Evolutionary conservation across 2,797 vertebrate species (phyloP).

Genomic region (Leptoclinus maculatus): DNA sequence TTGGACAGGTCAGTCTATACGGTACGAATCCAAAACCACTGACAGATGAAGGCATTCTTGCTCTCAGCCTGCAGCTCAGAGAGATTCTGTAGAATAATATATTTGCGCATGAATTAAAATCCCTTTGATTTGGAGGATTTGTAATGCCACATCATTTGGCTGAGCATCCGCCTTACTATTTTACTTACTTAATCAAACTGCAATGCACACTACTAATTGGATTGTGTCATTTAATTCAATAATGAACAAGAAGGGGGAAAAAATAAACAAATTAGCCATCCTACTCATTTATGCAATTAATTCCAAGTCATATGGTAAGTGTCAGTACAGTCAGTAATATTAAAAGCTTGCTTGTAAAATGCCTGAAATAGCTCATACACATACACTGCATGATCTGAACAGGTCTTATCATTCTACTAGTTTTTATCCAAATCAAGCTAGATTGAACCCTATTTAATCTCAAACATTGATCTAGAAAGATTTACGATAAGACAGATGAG

Average conservation of each 20-base stretch:
- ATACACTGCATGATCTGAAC: neutral
- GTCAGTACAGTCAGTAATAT: slow-evolving; percentile 51
- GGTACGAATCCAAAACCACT: neutral
- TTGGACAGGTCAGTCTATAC: slow-evolving; percentile 18
- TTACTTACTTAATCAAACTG: slow-evolving; percentile 79
- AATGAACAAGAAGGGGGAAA: slow-evolving; percentile 65
- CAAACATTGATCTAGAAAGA: slow-evolving; percentile 20
- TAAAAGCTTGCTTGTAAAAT: slow-evolving; percentile 47
- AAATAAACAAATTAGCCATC: slow-evolving; percentile 75
- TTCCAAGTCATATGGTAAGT: slow-evolving; percentile 67
- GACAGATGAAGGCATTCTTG: slow-evolving; percentile 16
- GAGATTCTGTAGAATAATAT: slow-evolving; percentile 40
- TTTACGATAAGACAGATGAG: slow-evolving; percentile 18
- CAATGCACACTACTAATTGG: slow-evolving; percentile 79
- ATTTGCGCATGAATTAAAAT: slow-evolving; percentile 58
- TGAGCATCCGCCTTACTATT: slow-evolving; percentile 74
- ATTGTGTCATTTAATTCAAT: slow-evolving; percentile 82
- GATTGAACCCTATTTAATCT: slow-evolving; percentile 33
- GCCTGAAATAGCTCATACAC: slow-evolving; percentile 12
- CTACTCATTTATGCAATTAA: slow-evolving; percentile 77
- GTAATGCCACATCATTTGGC: slow-evolving; percentile 76
- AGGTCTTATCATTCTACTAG: slow-evolving; percentile 10
- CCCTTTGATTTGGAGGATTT: slow-evolving; percentile 71
- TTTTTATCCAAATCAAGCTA: slow-evolving; percentile 20
- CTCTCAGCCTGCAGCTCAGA: slow-evolving; percentile 27